Conservation (phyloP, 2,113 vertebrate genomes). For the Elanoides forficatus region DNA sequence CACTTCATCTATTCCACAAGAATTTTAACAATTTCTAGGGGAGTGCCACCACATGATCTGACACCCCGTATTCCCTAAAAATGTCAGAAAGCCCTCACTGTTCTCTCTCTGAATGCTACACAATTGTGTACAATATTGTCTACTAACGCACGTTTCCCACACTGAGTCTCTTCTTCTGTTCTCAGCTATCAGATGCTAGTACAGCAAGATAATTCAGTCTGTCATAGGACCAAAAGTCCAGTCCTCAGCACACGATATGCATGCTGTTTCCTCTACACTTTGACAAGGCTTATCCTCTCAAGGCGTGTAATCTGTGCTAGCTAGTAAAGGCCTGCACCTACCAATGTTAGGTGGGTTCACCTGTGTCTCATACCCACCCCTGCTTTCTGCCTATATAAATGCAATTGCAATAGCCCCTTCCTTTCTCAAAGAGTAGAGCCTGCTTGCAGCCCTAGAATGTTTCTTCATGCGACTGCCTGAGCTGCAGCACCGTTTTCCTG, state of each 20-base stretch:
- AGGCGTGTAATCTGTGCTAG: background rate
- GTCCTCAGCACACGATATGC: background rate
- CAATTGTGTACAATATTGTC: background rate
- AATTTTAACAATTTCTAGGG: background rate
- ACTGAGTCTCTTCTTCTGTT: background rate
- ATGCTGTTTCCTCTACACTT: background rate
- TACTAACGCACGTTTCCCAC: background rate
- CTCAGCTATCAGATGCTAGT: background rate
- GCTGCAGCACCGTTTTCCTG: background rate
- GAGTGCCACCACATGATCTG: background rate
- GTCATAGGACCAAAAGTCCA: background rate
- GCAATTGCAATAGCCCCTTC: accelerated
- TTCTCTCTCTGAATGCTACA: background rate
- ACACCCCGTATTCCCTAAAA: background rate
- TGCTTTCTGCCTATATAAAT: background rate
- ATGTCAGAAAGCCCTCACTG: background rate
- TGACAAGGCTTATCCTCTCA: background rate
- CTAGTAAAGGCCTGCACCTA: background rate
- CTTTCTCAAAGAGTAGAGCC: accelerated
- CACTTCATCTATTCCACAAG: background rate
- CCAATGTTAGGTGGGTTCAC: background rate
- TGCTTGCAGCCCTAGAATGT: accelerated
- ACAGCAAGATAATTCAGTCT: background rate
- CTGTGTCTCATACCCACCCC: background rate
- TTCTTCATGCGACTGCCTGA: background rate